Evolutionary conservation across 1,140 invertebrate species (phyloP), one percentile per base, ranked within the genome.

Genomic region (Mya arenaria): DNA sequence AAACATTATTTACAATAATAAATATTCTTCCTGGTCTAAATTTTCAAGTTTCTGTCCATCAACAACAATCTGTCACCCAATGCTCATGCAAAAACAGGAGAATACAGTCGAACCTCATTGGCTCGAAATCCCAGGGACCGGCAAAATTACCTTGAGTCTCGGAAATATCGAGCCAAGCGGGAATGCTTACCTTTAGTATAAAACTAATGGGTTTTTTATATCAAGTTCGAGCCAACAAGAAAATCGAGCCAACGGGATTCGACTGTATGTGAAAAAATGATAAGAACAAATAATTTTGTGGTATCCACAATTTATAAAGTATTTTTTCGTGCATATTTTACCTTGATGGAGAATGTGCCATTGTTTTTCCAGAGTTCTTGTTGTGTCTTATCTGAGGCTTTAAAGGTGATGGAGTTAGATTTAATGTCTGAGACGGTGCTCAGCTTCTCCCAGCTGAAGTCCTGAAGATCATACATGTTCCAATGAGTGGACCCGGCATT

Each of bases 381-480:
- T 1, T 52, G 23, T 25, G 32, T 17, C 0, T 55, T 39, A 25
- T 23, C 25, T 2, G 32, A 52, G 41, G 48, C 58, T 23, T 63
- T 52, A 15, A 83, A 66, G 28, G 63, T 72, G 41, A 87, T 74
- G 1, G 52, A 60, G 63, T 83, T 73, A 36, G 58, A 25, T 17
- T 63, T 44, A 37, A 73, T 17, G 13, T 78, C 37, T 15, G 82
- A 85, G 1, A 71, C 66, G 0, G 19, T 36, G 13, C 60, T 19
- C 0, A 85, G 28, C 8, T 87, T 68, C 30, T 73, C 65, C 88
- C 88, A 91, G 10, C 30, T 30, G 48, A 90, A 87, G 0, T 77
- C 68, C 4, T 8, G 69, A 15, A 91, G 88, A 32, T 87, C 73
- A 28, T 82, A 85, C 8, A 89, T 77, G 10, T 71, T 86, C 84